Conservation (phyloP, 2,888 invertebrate genomes). For the Mythimna pallens region DNA sequence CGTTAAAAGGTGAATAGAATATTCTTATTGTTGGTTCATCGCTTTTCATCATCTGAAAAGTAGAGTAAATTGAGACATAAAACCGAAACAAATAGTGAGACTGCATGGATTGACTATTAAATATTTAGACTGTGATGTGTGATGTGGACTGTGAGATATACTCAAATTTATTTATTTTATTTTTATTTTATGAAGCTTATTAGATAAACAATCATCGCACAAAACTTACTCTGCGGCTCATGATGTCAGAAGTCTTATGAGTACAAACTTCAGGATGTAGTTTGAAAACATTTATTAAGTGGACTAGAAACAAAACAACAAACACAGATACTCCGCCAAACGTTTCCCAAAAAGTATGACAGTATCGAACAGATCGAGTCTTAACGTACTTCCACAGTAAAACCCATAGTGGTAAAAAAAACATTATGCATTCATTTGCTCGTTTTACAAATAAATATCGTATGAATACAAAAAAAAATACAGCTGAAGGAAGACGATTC, state of each 20-base stretch:
- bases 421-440: background rate
- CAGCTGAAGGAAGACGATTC: background rate
- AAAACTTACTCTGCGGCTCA: background rate
- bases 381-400: slow-evolving; percentile 46
- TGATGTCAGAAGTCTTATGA: background rate
- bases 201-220: background rate
- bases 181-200: too few relatives aligned
- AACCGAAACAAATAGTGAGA: background rate
- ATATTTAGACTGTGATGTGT: too few relatives aligned
- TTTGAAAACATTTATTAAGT: background rate
- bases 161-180: too few relatives aligned
- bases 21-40: slow-evolving; percentile 10
- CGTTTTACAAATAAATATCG: background rate
- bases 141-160: too few relatives aligned
- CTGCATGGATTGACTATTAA: background rate
- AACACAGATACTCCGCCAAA: slow-evolving; percentile 47
- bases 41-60: slow-evolving; percentile 13
- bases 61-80: background rate
- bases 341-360: slow-evolving; percentile 32
- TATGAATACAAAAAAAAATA: background rate
- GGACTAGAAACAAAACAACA: slow-evolving; percentile 35
- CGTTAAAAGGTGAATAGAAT: slow-evolving; percentile 33
- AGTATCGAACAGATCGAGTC: slow-evolving; percentile 11
- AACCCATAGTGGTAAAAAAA: slow-evolving; percentile 35
- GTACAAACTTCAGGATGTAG: background rate